Evolutionary conservation across 2,888 invertebrate genomes (phyloP).

Genomic region (Tetanocera ferruginea): DNA sequence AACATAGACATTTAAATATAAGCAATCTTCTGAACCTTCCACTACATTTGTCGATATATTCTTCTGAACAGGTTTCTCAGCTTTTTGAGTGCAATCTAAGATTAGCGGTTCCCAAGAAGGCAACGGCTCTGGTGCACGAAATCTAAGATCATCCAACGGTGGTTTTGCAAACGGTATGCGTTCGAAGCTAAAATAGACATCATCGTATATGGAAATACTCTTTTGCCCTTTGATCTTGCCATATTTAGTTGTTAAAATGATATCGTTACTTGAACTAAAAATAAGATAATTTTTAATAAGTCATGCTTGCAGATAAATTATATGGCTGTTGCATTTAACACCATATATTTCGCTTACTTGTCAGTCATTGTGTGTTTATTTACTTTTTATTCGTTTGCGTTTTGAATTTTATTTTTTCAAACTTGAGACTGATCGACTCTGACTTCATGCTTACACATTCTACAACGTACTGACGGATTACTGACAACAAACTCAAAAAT

Average conservation of each 20-base stretch:
- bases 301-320: too few species aligned
- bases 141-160: constrained; percentile 63
- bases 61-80: constrained; percentile 61
- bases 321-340: background rate
- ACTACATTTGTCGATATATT: constrained; percentile 57
- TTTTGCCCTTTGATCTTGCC: constrained; percentile 63
- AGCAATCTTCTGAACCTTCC: constrained; percentile 72
- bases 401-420: too few species aligned
- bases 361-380: too few species aligned
- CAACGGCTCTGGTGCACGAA: constrained; percentile 67
- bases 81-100: constrained; percentile 65
- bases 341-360: background rate
- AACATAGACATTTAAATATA: constrained; percentile 70
- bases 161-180: constrained; percentile 65
- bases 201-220: constrained; percentile 56
- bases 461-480: too few species aligned
- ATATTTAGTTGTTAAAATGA: constrained; percentile 57
- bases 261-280: background rate
- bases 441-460: too few species aligned
- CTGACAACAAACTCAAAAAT: too few species aligned
- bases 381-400: too few species aligned
- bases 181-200: constrained; percentile 63
- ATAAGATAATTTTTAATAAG: background rate
- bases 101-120: constrained; percentile 66
- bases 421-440: too few species aligned